Base-by-base conservation (phyloP, 2,797 vertebrate genomes). In the Psittacula echo region DNA sequence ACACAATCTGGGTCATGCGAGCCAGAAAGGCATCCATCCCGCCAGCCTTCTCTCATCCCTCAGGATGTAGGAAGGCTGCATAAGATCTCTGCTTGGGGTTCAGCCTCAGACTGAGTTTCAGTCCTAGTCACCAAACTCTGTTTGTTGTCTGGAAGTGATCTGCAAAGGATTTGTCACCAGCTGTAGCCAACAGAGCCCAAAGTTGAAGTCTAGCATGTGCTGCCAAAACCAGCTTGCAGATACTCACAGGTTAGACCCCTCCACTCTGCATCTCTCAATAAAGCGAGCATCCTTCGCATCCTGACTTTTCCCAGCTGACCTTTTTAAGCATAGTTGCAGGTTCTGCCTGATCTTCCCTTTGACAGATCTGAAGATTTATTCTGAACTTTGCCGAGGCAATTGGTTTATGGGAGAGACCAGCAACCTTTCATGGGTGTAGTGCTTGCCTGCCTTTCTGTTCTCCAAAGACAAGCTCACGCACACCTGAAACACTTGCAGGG, bases 281-380 rank as follows among this genome's bases (percentile, higher is more conserved):
- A 93, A 26, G 50, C 0, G 0, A 87, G 44, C 78, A 20, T 87
- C 74, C 86, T 95, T 91, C 79, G 37, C 30, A 32, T 85, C 85
- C 76, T 95, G 94, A 80, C 90, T 95, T 97, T 88, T 75, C 84
- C 88, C 86, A 56, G 68, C 45, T 96, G 95, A 97, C 95, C 94
- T 96, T 97, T 95, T 56, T 82, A 82, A 89, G 91, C 67, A 56
- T 6, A 5, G 86, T 78, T 80, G 64, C 67, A 81, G 84, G 58
- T 94, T 85, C 87, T 72, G 86, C 79, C 83, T 7, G 0, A 27
- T 85, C 89, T 76, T 77, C 30, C 30, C 65, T 62, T 50, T 78
- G 93, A 96, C 87, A 96, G 89, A 89, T 90, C 32, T 42, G 71
- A 89, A 91, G 90, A 92, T 93, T 96, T 61, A 61, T 92, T 91